Evolutionary conservation across 2,888 invertebrate species (phyloP), one percentile per base, ranked within the genome.

Genomic region (Cosmorhoe ocellata): DNA sequence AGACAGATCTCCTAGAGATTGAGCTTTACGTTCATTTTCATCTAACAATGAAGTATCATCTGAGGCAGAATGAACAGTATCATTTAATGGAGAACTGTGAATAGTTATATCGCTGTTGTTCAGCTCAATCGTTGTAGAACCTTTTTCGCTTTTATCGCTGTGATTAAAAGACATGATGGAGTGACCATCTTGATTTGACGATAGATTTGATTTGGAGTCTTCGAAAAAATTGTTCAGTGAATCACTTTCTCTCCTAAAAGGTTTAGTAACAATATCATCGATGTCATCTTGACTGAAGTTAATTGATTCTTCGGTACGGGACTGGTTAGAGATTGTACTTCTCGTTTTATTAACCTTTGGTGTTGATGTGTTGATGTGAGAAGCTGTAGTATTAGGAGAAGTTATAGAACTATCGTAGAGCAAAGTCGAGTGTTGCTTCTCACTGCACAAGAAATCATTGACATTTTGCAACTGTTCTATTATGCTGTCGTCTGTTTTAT

Each of bases 1-100:
- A 0, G 95, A 95, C 40, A 96, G 81, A 78, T 96, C 96, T 0
- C 95, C 96, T 1, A 96, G 88, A 28, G 95, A 96, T 0, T 95
- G 94, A 1, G 96, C 95, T 82, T 94, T 95, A 11, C 95, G 84
- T 69, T 93, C 93, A 58, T 93, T 93, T 40, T 93, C 92, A 55
- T 91, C 92, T 48, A 85, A 76, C 46, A 85, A 79, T 0, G 91
- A 91, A 7, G 85, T 76, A 61, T 92, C 88, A 57, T 85, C 89
- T 6, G 87, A 84, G 1, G 65, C 73, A n/a, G 88, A 87, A 56
- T 76, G 76, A 3, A 70, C 69, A 3, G 89, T 86, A 22, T 89
- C 88, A 46, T 92, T 92, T 34, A 91, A 82, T 30, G 93, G 93
- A 8, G 93, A 92, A 70, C 94, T 94, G 67, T 95, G 95, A 31